Base-by-base conservation (phyloP, 2,888 invertebrate genomes). In the Latrodectus hesperus region DNA sequence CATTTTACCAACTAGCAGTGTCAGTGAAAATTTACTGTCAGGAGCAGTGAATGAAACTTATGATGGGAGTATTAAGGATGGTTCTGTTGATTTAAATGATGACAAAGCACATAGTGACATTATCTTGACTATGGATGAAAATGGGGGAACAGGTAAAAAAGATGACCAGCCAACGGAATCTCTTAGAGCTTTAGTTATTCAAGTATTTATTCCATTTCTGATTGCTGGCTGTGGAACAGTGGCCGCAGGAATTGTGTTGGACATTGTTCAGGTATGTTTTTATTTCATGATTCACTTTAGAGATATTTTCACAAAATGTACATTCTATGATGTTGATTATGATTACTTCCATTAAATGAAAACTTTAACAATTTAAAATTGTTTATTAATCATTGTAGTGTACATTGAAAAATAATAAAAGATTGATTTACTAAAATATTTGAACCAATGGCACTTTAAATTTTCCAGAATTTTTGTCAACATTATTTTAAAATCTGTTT, bases 231-330 rank as follows among this genome's bases (percentile, higher is more conserved):
- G 90, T 74, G 90, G 90, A n/a, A 97, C 96, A 96, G 97, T 97
- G 1, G 96, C 95, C 12, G 97, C 97, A 78, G 97, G 97, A 91
- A 93, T 97, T 85, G 93, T 97, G 12, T 93, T 97, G 38, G 97
- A 97, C 92, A 93, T 95, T 90, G 97, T 97, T 76, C 96, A 93
- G 88, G 88, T 88, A n/a, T 26, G 73, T 67, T 38, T 22, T 16
- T 26, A 67, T 9, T 53, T 38, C 38, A 6, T 4, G 38, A 38
- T 38, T 38, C 38, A 6, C 6, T 6, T 38, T 38, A 6, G 38
- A 38, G 38, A 38, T 38, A 38, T 38, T 38, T 38, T 38, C 38
- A 38, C 38, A 38, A 22, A 22, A 6, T 38, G 38, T 38, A 38
- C 38, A 38, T 38, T 38, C 38, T 38, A 38, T 38, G 4, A 1